Evolutionary conservation across 2,888 invertebrate species (phyloP), one percentile per base, ranked within the genome.

Genomic region (Hydrotaea diabolus): DNA sequence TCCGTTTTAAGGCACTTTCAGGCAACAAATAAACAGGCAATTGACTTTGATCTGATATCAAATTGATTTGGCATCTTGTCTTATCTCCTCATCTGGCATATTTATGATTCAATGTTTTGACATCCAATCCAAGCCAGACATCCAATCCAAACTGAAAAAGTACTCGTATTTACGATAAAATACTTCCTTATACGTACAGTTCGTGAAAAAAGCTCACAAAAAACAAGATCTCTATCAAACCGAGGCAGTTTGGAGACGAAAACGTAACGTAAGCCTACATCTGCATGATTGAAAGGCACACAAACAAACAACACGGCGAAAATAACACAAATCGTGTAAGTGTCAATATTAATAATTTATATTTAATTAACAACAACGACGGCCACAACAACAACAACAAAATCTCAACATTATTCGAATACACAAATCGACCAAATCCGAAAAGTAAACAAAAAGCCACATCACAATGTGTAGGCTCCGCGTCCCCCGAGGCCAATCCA

Each of bases 341-440:
- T 83, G 83, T 86, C 86, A 87, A 83, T 83, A 86, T 80, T 83
- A 86, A 83, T 85, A 86, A 76, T 76, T 85, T 86, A 84, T 72
- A 82, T 77, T 76, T 83, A 86, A 84, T 80, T 71, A 83, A 62
- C 36, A 46, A 66, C 31, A 31, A 31, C 31, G 31, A 31, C n/a
- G n/a, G n/a, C n/a, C n/a, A n/a, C 31, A 31, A 31, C 31, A 31
- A 57, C 55, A 74, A 36, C n/a, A 81, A 62, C 19, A 76, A 85
- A 53, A 46, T 69, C 15, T 19, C 7, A 69, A 69, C 69, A 69
- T 62, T 62, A 69, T 62, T 62, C 23, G 31, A 31, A 49, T 13
- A 53, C 46, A 69, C 53, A 66, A 82, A 84, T 72, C 71, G 43
- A 39, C 31, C 4, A 72, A 72, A 72, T 72, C 43, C 17, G 0